phyloP scores from a whole-genome alignment of 2,888 invertebrate species.

The Hypsopygia costalis region DNA sequence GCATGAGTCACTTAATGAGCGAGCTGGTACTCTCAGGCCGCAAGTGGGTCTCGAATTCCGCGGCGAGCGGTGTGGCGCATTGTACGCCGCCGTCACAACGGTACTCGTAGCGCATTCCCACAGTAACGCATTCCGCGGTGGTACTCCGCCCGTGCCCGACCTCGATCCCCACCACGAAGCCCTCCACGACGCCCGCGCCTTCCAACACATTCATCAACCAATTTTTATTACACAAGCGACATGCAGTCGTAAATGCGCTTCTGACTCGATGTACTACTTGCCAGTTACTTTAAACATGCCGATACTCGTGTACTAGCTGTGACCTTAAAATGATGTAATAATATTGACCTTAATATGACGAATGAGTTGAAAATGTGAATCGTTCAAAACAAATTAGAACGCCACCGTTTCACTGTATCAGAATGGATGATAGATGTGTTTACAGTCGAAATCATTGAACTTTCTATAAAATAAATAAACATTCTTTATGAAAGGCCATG shows the following conservation, averaged over 20 bases:
- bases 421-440: too few relatives aligned
- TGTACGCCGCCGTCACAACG: conserved; percentile 58
- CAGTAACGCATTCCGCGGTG: conserved; percentile 66
- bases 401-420: too few relatives aligned
- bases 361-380: background rate
- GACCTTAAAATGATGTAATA: background rate
- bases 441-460: background rate
- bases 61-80: conserved; percentile 41
- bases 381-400: too few relatives aligned
- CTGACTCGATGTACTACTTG: conserved; percentile 9
- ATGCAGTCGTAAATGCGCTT: conserved; percentile 20
- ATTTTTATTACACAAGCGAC: conserved; percentile 33
- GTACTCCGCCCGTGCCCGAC: conserved; percentile 43
- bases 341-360: background rate
- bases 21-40: conserved; percentile 47
- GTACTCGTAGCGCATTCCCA: conserved; percentile 76
- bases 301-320: conserved; percentile 15
- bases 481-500: background rate
- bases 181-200: conserved; percentile 31
- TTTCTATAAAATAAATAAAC: background rate
- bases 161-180: conserved; percentile 49
- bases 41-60: conserved; percentile 77
- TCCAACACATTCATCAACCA: conserved; percentile 37
- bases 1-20: conserved; percentile 61
- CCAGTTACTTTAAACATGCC: conserved; percentile 22